Percentiles rank a stretch among this genome's conserved stretches.
phyloP scores from a whole-genome alignment of 2,113 vertebrate species.

The Calcarius ornatus region DNA sequence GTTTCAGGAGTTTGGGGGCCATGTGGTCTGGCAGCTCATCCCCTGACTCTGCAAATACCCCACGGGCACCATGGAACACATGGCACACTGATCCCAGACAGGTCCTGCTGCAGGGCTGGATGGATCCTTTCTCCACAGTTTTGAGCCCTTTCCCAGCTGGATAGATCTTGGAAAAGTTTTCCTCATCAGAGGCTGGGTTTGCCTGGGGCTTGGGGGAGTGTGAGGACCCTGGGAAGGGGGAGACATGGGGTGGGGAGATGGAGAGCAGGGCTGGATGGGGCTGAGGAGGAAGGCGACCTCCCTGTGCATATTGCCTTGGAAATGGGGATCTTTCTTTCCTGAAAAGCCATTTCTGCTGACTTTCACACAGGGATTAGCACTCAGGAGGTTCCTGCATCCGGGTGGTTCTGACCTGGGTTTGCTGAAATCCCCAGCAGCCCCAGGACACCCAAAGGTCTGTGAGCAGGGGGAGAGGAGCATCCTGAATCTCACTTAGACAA shows the following conservation, averaged over 20 bases:
- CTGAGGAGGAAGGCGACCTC: neutral
- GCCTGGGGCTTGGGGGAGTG: neutral
- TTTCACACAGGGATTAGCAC: accelerated
- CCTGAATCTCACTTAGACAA: neutral
- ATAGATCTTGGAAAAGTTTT: neutral
- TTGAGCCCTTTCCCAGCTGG: neutral
- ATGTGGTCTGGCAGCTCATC: neutral
- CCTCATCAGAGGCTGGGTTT: neutral
- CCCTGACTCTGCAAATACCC: accelerated
- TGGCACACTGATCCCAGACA: neutral
- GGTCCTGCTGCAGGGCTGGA: neutral
- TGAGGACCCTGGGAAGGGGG: neutral
- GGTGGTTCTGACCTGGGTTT: neutral
- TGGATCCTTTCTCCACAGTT: neutral
- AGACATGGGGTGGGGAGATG: neutral
- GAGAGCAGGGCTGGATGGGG: neutral
- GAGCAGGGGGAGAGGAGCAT: neutral
- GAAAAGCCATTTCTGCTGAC: neutral
- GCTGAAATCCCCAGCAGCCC: accelerated
- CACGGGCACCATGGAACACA: neutral
- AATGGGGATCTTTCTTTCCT: neutral
- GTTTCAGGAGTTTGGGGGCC: neutral
- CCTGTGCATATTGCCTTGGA: neutral
- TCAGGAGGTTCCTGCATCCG: accelerated
- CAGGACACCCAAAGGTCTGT: neutral